Percentiles rank a stretch among this genome's conserved stretches.
These are phyloP conservation scores for Eidolon helvum DNA, from an alignment of 2,113 vertebrate genomes.

Conservation along the genomic window DNA sequence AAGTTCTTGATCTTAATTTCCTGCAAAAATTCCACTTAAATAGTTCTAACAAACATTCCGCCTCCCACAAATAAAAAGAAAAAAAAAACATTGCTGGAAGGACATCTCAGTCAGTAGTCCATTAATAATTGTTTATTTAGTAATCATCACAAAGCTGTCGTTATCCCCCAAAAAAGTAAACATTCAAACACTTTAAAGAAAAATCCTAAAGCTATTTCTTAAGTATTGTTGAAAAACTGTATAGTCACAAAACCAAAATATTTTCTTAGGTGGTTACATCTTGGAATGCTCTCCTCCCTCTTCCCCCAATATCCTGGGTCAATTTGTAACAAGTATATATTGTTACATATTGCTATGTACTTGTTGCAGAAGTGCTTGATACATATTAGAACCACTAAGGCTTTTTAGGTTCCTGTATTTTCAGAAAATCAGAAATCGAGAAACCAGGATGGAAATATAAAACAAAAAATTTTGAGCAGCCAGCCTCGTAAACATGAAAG, in stretches of 20 bases:
- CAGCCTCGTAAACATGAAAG: background rate
- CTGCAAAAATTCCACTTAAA: constrained; percentile 8
- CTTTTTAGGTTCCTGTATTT: constrained; percentile 1
- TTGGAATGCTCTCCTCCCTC: background rate
- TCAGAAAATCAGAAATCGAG: background rate
- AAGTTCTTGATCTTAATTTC: background rate
- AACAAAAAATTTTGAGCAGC: background rate
- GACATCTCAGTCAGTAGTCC: background rate
- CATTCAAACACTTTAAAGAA: constrained; percentile 15
- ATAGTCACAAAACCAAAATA: background rate
- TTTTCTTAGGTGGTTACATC: background rate
- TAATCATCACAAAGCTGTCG: background rate
- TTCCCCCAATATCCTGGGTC: background rate
- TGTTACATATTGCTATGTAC: background rate
- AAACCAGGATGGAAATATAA: background rate
- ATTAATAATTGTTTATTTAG: background rate
- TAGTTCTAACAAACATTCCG: constrained; percentile 33
- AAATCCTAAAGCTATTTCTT: background rate
- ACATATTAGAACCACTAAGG: background rate
- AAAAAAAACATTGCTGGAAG: background rate
- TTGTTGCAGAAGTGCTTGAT: background rate
- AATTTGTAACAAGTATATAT: background rate
- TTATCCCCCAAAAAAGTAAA: background rate
- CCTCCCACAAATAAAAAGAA: background rate
- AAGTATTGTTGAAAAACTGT: background rate